Base-by-base conservation (phyloP, 2,888 invertebrate species). In the Ptilodon capucinus region DNA sequence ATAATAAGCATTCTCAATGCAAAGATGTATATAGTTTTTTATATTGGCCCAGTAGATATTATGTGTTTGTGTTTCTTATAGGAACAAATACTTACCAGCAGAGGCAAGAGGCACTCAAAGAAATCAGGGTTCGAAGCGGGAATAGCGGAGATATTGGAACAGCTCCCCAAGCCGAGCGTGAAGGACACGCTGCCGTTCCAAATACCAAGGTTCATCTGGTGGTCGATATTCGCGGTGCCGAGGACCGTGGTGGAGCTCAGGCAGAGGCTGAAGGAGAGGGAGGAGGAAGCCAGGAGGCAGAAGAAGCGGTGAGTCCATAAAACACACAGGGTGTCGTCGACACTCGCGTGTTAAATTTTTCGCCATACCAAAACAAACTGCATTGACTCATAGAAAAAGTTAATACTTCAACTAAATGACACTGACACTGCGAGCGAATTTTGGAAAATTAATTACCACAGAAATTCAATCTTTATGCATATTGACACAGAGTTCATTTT, bases 141-240 rank as follows among this genome's bases (percentile, higher is more conserved):
- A 28, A 84, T 95, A 54, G 93, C 94, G 0, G 92, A 93, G 46
- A 92, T 94, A 51, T 76, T 94, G 7, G 93, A 93, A 28, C 93
- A 94, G 71, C 92, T 95, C 41, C 94, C 95, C 1, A 92, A 94
- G 68, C 95, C 96, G 2, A 94, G 94, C 60, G 80, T 95, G 59
- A 92, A 92, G 72, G 94, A 97, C 73, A 97, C 97, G 1, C 84
- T 97, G 64, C 97, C 97, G 0, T 94, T 96, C 74, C 97, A 97
- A 92, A 93, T 97, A 71, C 95, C 96, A 0, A 80, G 93, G 59
- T 92, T 94, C 59, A 83, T 94, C 23, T 95, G 94, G 93, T 90
- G 92, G 76, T 76, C 92, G 11, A 83, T 94, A 11, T 86, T 91
- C 1, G 92, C 92, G 14, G 77, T 95, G 46, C 95, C 95, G 0